These are phyloP conservation scores for Chorisops tibialis DNA, from an alignment of 2,888 invertebrate species.

Conservation along the genomic window DNA sequence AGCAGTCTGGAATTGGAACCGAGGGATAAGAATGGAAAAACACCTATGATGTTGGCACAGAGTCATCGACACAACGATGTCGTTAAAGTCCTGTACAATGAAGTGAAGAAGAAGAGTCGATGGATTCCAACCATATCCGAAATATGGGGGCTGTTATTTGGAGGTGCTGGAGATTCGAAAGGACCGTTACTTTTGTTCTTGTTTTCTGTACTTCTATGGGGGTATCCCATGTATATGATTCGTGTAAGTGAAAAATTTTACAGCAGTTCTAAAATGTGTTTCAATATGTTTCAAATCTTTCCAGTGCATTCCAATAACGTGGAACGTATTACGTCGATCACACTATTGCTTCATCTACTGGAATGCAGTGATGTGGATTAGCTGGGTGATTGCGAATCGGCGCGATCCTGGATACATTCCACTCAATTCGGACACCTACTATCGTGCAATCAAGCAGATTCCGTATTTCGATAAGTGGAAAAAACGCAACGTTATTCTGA, in stretches of 20 bases:
- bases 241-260: slow-evolving; percentile 56
- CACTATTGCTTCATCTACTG: slow-evolving; percentile 89
- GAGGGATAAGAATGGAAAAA: slow-evolving; percentile 87
- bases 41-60: slow-evolving; percentile 83
- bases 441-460: slow-evolving; percentile 85
- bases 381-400: slow-evolving; percentile 85
- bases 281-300: not conserved
- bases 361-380: slow-evolving; percentile 91
- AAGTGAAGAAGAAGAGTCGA: slow-evolving; percentile 76
- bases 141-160: slow-evolving; percentile 84
- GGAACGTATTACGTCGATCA: slow-evolving; percentile 80
- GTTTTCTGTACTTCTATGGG: slow-evolving; percentile 83
- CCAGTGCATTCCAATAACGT: slow-evolving; percentile 83
- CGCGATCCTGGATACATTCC: slow-evolving; percentile 88
- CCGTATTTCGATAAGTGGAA: slow-evolving; percentile 92
- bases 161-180: slow-evolving; percentile 87
- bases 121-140: slow-evolving; percentile 87
- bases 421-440: slow-evolving; percentile 85
- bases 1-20: slow-evolving; percentile 84
- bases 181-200: slow-evolving; percentile 82
- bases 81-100: slow-evolving; percentile 74
- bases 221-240: slow-evolving; percentile 89
- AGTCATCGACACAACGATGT: slow-evolving; percentile 84
- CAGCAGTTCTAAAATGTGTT: no score
- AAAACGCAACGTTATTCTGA: slow-evolving; percentile 75